Base-by-base conservation (phyloP, 2,113 vertebrate species). In the Noturus placidus region DNA sequence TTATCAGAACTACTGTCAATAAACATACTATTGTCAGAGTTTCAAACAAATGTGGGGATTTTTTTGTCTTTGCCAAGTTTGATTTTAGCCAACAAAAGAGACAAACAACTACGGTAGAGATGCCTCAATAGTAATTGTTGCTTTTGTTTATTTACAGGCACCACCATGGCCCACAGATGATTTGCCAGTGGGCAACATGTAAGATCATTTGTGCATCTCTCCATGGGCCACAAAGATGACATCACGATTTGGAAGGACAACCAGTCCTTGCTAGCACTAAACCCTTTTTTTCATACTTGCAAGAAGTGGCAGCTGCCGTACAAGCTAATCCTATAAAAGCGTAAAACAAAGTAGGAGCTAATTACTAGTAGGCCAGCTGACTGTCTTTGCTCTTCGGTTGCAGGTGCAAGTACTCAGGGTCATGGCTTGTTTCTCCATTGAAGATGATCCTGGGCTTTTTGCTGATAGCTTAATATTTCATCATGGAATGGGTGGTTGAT, bases 331-430 rank as follows among this genome's bases (percentile, higher is more conserved):
- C 72, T 63, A 82, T 46, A 59, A 88, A 52, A 54, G 87, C 57
- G 46, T 65, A 88, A 84, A 88, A 86, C 86, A 90, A 88, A 84
- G 76, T 42, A 25, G 76, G 72, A 74, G 85, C 82, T 57, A 42
- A 87, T 82, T 76, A 87, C 50, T 54, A 77, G 65, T 61, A 13
- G 22, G 30, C 65, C 78, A 67, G 86, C 87, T 87, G 83, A 72
- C 78, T 33, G 17, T 22, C 80, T 87, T 82, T 87, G 83, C 69
- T 88, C 74, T 88, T 85, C 74, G 33, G 85, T 27, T 15, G 74
- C 82, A 88, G 85, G 87, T 88, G 85, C 82, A 88, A 84, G 74
- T 30, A 82, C 52, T 82, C 38, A 22, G 11, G 19, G 72, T 85
- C 87, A 65, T 61, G 7, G 30, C 52, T 61, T 27, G 27, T 67